Percentiles rank a stretch among this genome's conserved stretches.
Evolutionary conservation across 92 coral and sea anemone genomes (phyloP).

Genomic region (Scolanthus callimorphus): DNA sequence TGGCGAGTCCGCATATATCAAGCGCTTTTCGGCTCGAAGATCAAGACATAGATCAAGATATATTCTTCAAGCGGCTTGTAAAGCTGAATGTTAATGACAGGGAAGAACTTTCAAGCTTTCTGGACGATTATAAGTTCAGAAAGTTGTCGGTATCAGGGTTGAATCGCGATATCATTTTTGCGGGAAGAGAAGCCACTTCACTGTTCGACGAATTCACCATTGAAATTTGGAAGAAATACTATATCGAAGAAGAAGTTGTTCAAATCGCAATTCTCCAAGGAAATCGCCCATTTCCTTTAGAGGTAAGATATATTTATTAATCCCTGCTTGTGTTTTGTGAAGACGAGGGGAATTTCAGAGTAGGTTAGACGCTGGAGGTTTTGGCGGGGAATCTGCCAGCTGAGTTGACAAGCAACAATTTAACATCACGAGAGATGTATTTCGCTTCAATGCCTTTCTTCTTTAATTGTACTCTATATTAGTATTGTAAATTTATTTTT

Average conservation of each 20-base stretch:
- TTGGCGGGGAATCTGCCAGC: too few relatives aligned
- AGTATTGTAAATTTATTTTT: too few relatives aligned
- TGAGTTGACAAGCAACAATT: too few relatives aligned
- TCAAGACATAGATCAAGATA: slow-evolving; percentile 53
- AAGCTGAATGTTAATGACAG: slow-evolving; percentile 65
- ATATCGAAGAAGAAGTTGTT: slow-evolving; percentile 74
- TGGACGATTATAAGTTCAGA: slow-evolving; percentile 70
- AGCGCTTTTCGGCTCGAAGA: slow-evolving; percentile 68
- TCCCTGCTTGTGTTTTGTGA: too few relatives aligned
- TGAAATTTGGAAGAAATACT: slow-evolving; percentile 85
- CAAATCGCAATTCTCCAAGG: slow-evolving; percentile 85
- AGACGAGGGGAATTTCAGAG: too few relatives aligned
- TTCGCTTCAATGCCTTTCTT: too few relatives aligned
- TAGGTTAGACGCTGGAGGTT: too few relatives aligned
- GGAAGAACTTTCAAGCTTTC: slow-evolving; percentile 37
- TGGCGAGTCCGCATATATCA: slow-evolving; percentile 50
- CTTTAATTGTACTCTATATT: too few relatives aligned
- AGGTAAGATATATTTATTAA: slow-evolving; percentile 54
- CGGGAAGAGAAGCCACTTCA: slow-evolving; percentile 71
- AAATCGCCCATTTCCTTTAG: slow-evolving; percentile 73
- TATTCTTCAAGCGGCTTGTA: slow-evolving; percentile 62
- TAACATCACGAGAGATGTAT: too few relatives aligned
- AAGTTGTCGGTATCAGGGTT: slow-evolving; percentile 63
- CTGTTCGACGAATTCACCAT: slow-evolving; percentile 78
- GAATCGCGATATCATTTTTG: slow-evolving; percentile 70